Base-by-base conservation (phyloP, 2,888 invertebrate genomes). In the Rotaria socialis region DNA sequence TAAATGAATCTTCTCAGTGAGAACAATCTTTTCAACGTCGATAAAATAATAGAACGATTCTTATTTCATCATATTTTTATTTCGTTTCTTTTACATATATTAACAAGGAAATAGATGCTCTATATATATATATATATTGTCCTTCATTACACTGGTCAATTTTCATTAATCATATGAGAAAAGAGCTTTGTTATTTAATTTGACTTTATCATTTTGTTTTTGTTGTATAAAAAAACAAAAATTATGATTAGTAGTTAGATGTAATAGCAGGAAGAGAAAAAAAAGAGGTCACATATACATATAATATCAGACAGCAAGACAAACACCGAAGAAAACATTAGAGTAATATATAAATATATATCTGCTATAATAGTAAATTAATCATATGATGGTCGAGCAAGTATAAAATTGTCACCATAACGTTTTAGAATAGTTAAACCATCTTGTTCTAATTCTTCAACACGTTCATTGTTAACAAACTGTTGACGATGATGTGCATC, bases 401-500 rank as follows among this genome's bases (percentile, higher is more conserved):
- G 47, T 4, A 80, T 43, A 47, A n/a, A 47, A 80, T 47, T 47
- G 8, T 80, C 47, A 11, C 10, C 24, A 47, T 8, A 80, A 47
- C 47, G 43, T 47, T 47, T 80, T 11, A 80, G 47, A 80, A 80
- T 80, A 24, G 8, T 22, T 47, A 80, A n/a, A 14, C 80, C 47
- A 80, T 80, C 80, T 80, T 80, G 47, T 14, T 24, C 47, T 14
- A 22, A 47, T 41, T 80, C 47, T 14, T 80, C 67, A 7, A 35
- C 11, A 88, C 97, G 93, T 92, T 99, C 98, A 88, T 98, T 97
- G 85, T 97, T 97, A 19, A 99, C 97, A 92, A 98, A 99, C 91
- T 96, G 96, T 88, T 98, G 93, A 91, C 97, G 97, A 90, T 99
- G 97, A 5, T 96, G 97, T 22, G 97, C 97, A 35, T 97, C 97